Percentiles rank a stretch among this genome's conserved stretches.
Evolutionary conservation across 2,797 vertebrate species (phyloP).

Genomic region (Monodelphis domestica): DNA sequence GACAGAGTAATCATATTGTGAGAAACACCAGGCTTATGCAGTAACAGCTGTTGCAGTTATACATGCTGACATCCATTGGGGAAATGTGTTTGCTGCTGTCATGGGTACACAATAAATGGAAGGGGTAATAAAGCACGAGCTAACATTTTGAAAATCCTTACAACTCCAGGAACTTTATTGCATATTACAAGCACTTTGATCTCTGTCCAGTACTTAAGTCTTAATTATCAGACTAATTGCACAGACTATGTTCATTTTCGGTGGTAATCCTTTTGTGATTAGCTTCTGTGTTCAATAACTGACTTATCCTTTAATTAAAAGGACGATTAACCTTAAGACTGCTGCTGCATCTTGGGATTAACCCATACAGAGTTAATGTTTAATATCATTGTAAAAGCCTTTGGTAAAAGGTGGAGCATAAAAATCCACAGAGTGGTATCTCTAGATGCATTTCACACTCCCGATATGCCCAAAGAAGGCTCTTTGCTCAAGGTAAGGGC

Average conservation of each 20-base stretch:
- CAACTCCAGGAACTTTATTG: constrained; percentile 97
- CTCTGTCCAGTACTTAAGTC: constrained; percentile 97
- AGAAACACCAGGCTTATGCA: constrained; percentile 93
- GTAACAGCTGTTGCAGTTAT: constrained; percentile 96
- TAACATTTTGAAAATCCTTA: constrained; percentile 91
- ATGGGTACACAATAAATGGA: constrained; percentile 89
- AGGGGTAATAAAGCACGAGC: constrained; percentile 92
- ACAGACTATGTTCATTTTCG: constrained; percentile 95
- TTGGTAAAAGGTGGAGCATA: constrained; percentile 81
- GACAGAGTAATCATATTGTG: constrained; percentile 99
- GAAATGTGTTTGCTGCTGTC: constrained; percentile 94
- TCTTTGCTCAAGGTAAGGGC: constrained; percentile 56
- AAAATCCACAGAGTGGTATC: constrained; percentile 74
- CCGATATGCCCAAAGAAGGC: constrained; percentile 55
- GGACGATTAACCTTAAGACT: constrained; percentile 97
- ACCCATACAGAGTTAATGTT: constrained; percentile 87
- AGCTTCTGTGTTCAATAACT: constrained; percentile 95
- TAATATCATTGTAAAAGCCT: constrained; percentile 86
- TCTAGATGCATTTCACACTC: constrained; percentile 71
- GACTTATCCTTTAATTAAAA: constrained; percentile 98
- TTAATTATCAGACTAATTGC: constrained; percentile 99
- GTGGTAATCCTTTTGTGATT: constrained; percentile 97
- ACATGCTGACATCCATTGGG: constrained; percentile 91
- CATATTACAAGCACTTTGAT: constrained; percentile 94
- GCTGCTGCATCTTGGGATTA: constrained; percentile 90